phyloP scores from a whole-genome alignment of 2,797 vertebrate species.

The Buphagus erythrorhynchus region DNA sequence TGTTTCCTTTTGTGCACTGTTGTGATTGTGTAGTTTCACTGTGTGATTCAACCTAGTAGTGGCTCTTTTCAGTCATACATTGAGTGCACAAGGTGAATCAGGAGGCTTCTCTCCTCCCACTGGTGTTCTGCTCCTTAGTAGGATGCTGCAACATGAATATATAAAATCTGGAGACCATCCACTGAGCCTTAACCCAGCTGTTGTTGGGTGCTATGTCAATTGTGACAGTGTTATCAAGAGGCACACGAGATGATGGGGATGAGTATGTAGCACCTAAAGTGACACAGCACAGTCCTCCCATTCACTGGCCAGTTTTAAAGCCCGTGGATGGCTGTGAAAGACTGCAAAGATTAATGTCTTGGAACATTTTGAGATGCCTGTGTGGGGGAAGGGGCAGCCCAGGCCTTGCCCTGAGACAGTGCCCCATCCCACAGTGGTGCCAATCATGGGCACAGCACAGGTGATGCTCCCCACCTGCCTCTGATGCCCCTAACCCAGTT shows the following conservation, averaged over 20 bases:
- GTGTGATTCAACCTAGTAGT: not conserved
- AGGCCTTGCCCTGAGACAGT: not conserved
- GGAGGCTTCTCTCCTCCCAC: not conserved
- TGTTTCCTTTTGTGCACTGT: not conserved
- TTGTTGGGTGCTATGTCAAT: not conserved
- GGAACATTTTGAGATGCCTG: not conserved
- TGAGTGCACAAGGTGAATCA: not conserved
- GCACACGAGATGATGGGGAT: fast-evolving
- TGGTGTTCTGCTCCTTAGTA: not conserved
- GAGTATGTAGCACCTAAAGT: not conserved
- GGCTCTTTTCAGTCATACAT: not conserved
- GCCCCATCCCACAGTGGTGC: not conserved
- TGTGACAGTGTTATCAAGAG: not conserved
- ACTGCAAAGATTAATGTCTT: not conserved
- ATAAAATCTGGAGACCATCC: not conserved
- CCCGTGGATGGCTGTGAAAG: not conserved
- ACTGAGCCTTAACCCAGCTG: fast-evolving
- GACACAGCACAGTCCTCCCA: not conserved
- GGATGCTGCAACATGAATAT: not conserved
- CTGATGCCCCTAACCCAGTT: not conserved
- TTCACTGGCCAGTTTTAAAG: not conserved
- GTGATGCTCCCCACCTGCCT: not conserved
- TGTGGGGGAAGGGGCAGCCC: not conserved
- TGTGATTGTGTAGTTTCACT: not conserved
- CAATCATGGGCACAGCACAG: not conserved